Evolutionary conservation across 2,888 invertebrate genomes (phyloP).

Genomic region (Lycia hirtaria): DNA sequence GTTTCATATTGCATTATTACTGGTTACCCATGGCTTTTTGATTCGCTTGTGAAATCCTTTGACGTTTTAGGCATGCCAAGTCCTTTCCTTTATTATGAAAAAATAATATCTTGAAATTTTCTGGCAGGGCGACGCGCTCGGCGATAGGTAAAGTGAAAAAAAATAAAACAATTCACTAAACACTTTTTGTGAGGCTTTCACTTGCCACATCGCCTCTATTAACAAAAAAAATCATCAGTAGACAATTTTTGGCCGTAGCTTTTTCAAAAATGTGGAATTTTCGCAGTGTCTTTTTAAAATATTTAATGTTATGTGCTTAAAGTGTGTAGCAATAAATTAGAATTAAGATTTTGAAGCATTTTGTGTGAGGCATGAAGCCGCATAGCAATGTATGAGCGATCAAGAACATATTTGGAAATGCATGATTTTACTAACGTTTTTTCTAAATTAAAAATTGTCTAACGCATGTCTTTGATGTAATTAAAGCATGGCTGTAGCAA

Average conservation of each 20-base stretch:
- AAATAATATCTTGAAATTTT: conserved; percentile 45
- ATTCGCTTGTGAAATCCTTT: conserved; percentile 48
- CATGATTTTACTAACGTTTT: conserved; percentile 38
- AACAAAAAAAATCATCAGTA: conserved; percentile 17
- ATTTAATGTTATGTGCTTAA: conserved; percentile 33
- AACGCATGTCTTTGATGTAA: conserved; percentile 29
- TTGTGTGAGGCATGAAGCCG: too few species aligned
- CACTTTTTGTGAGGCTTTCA: conserved; percentile 43
- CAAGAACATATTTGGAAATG: conserved; percentile 47
- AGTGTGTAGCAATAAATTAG: conserved; percentile 45
- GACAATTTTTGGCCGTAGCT: conserved; percentile 46
- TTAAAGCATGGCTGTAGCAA: conserved; percentile 31
- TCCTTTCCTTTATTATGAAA: conserved; percentile 39
- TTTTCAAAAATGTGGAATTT: conserved; percentile 41
- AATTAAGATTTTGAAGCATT: conserved; percentile 42
- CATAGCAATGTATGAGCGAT: conserved; percentile 75
- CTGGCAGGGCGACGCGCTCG: conserved; percentile 66
- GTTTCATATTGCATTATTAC: conserved; percentile 43
- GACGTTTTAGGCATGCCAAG: conserved; percentile 59
- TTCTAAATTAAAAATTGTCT: conserved; percentile 10
- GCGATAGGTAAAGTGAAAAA: conserved; percentile 65
- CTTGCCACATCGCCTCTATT: conserved; percentile 20
- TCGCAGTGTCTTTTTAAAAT: conserved; percentile 40
- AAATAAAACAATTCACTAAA: conserved; percentile 44
- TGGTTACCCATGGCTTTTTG: conserved; percentile 51